Percentiles rank a stretch among this genome's conserved stretches.
Conservation (phyloP, 2,888 invertebrate species). For the Ormyrus thymus region DNA sequence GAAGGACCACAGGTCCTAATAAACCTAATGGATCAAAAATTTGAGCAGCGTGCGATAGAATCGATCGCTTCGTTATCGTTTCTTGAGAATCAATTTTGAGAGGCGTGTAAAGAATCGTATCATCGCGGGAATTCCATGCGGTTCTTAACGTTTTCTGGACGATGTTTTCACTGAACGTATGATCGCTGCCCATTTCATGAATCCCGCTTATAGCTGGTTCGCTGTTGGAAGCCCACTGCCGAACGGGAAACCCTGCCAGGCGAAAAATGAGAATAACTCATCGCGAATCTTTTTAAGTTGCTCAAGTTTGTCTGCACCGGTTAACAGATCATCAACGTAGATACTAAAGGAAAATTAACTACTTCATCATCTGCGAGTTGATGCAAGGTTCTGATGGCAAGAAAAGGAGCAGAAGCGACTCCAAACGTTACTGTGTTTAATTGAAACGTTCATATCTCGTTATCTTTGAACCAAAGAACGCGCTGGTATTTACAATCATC, state of each 20-base stretch:
- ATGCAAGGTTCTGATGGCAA: constrained; percentile 53
- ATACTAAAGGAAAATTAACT: no score
- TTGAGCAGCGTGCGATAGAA: no score
- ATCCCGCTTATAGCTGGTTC: no score
- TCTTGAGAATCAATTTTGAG: not conserved
- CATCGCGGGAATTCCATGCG: not conserved
- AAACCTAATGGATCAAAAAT: not conserved
- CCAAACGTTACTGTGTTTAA: constrained; percentile 55
- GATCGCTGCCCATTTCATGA: no score
- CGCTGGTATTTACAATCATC: constrained; percentile 51
- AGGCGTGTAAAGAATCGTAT: not conserved
- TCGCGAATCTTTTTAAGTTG: no score
- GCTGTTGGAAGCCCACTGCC: no score
- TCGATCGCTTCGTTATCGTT: not conserved
- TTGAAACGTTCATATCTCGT: constrained; percentile 15
- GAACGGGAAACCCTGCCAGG: no score
- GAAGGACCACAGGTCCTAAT: not conserved
- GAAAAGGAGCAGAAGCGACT: constrained; percentile 48
- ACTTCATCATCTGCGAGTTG: constrained; percentile 44
- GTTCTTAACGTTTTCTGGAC: not conserved
- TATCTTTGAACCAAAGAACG: constrained; percentile 45
- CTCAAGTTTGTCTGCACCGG: no score
- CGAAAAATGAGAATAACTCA: no score
- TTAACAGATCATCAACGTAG: no score
- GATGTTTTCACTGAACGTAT: no score